These are phyloP conservation scores for Coilia nasus DNA, from an alignment of 2,797 vertebrate species.

Conservation along the genomic window DNA sequence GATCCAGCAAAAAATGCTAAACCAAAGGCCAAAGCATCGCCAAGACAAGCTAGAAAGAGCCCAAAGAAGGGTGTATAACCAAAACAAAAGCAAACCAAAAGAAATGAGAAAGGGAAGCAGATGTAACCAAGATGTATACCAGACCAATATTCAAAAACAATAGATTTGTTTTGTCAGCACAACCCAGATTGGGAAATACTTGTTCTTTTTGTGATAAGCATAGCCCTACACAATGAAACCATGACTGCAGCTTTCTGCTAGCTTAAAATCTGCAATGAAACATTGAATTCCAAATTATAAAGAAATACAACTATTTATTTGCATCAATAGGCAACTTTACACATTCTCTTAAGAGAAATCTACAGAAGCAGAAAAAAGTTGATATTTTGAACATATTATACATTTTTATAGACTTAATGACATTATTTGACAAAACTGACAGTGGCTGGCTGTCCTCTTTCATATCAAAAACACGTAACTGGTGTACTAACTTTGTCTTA, in stretches of 20 bases:
- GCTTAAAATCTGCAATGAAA: background rate
- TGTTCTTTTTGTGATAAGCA: background rate
- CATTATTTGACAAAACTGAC: background rate
- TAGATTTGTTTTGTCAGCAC: background rate
- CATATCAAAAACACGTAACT: background rate
- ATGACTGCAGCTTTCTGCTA: background rate
- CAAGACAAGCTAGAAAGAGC: constrained; percentile 30
- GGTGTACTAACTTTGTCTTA: background rate
- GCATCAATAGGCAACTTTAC: background rate
- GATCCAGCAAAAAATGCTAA: constrained; percentile 16
- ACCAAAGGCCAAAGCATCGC: constrained; percentile 18
- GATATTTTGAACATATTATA: background rate
- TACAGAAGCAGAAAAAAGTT: background rate
- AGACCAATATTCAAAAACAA: background rate
- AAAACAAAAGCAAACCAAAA: background rate
- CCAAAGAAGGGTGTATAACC: constrained; percentile 3
- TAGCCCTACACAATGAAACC: background rate
- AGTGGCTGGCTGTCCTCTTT: background rate
- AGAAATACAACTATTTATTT: background rate
- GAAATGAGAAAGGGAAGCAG: background rate
- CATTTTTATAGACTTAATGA: background rate
- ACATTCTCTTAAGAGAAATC: background rate
- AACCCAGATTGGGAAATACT: background rate
- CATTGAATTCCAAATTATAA: background rate
- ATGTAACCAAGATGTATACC: background rate